Conservation (phyloP, 2,888 invertebrate genomes). For the Callinectes sapidus region DNA sequence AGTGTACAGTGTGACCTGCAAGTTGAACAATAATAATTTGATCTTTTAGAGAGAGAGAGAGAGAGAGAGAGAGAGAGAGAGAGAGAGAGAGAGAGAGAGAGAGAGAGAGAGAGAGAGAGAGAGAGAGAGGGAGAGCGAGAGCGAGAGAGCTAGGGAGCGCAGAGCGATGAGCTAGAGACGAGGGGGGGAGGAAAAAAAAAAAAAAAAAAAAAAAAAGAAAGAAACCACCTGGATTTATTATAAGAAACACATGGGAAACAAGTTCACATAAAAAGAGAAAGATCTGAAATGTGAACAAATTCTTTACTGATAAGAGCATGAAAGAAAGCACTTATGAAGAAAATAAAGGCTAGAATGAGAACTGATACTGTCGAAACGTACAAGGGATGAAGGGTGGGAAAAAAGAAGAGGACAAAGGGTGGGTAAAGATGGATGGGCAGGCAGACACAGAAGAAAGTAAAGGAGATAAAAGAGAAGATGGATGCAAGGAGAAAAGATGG, state of each 20-base stretch:
- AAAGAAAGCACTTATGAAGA: too few species aligned
- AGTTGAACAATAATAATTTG: too few species aligned
- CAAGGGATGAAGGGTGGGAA: background rate
- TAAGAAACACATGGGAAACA: too few species aligned
- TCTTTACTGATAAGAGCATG: too few species aligned
- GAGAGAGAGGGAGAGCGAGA: too few species aligned
- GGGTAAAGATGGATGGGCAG: background rate
- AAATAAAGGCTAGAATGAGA: background rate
- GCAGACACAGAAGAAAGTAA: background rate
- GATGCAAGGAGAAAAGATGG: background rate
- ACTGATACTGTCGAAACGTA: background rate
- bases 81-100: constrained; percentile 37
- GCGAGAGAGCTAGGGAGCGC: too few species aligned
- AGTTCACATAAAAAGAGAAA: too few species aligned
- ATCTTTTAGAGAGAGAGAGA: background rate
- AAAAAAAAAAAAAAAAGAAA: too few species aligned
- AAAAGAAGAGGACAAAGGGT: background rate
- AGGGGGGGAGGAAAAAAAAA: too few species aligned
- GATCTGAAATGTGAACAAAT: too few species aligned
- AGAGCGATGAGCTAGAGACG: too few species aligned
- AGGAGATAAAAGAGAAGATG: background rate
- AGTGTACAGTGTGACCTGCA: background rate
- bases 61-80: constrained; percentile 27
- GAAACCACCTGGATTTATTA: too few species aligned
- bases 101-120: background rate